phyloP scores from a whole-genome alignment of 2,113 vertebrate genomes.

The Dicaeum eximium region DNA sequence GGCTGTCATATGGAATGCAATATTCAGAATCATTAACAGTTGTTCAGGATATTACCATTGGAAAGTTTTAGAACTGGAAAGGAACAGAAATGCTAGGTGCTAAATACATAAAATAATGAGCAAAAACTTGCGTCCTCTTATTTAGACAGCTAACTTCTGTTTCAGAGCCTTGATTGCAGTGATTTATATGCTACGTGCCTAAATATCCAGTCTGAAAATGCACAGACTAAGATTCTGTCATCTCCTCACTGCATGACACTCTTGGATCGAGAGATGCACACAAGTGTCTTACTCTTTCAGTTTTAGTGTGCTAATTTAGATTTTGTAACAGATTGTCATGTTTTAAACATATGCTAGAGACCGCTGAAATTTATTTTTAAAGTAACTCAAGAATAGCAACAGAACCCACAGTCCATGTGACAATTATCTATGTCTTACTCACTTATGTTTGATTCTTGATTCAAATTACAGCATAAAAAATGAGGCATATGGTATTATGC shows the following conservation, averaged over 20 bases:
- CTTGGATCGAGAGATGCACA: background rate
- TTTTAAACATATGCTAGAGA: background rate
- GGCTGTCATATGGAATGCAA: background rate
- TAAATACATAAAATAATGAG: fast-evolving
- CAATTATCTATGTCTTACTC: background rate
- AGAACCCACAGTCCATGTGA: background rate
- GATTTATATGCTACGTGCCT: background rate
- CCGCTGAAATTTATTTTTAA: background rate
- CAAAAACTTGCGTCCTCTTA: background rate
- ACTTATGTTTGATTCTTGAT: background rate
- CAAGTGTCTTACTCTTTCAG: background rate
- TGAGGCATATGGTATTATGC: background rate
- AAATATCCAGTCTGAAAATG: background rate
- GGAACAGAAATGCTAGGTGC: background rate
- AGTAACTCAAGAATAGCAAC: background rate
- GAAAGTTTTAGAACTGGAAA: background rate
- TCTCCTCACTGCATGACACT: background rate
- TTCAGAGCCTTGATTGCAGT: background rate
- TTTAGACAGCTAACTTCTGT: background rate
- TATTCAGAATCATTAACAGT: background rate
- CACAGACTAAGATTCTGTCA: background rate
- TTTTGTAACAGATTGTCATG: background rate
- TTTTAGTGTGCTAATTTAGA: background rate
- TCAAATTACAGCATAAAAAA: background rate
- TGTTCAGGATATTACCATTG: background rate